Evolutionary conservation across 2,113 vertebrate genomes (phyloP), one percentile per base, ranked within the genome.

Genomic region (Craseonycteris thonglongyai): DNA sequence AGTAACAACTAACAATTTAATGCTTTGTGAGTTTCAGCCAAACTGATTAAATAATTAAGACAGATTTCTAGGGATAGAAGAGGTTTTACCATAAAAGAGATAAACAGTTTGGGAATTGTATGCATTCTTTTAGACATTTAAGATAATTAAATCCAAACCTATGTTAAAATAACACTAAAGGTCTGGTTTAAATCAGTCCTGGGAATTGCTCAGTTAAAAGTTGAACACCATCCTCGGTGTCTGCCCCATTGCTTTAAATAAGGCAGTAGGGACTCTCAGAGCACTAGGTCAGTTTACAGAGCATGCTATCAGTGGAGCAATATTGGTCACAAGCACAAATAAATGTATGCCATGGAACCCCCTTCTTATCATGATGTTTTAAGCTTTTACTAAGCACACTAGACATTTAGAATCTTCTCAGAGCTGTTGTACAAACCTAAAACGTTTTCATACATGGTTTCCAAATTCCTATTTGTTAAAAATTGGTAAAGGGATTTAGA

Each of bases 1-100:
- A 98, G 98, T 98, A 99, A 98, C 97, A 98, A 98, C 98, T 98
- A 98, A 98, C 97, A 98, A 98, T 97, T 98, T 98, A 98, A 98
- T 98, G 97, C 98, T 98, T 98, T 98, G 97, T 98, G 98, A 98
- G 96, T 98, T 99, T 98, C 98, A 98, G 97, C 96, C 98, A 98
- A 98, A 98, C 94, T 98, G 98, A 98, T 98, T 98, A 98, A 98
- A 98, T 98, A 98, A 99, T 98, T 98, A 98, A 97, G 98, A 98
- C 89, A 96, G 97, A 97, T 98, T 98, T 97, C 96, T 96, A 71
- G 96, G 96, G 97, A 97, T 96, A 97, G 95, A 94, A 95, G 97
- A 97, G 96, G 95, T 97, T 97, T 97, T 96, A 94, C 97, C 86
- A 96, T 97, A 98, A 98, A 96, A 98, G 90, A 97, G 97, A 98